phyloP scores from a whole-genome alignment of 2,888 invertebrate species.

The Platerodrilus igneus region DNA sequence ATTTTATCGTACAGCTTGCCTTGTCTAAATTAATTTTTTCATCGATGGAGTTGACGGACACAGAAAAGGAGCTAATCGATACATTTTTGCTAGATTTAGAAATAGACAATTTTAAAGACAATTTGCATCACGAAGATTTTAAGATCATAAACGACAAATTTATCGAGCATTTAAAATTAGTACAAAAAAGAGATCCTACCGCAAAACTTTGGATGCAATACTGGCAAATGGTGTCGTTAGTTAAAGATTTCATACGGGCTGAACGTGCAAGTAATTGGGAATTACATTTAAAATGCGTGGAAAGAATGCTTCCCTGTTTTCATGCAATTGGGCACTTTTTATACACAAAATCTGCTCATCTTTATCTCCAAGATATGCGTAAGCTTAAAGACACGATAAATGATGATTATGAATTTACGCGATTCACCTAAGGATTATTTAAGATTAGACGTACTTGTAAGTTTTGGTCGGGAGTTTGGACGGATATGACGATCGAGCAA shows the following conservation, averaged over 20 bases:
- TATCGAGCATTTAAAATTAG: slow-evolving; percentile 18
- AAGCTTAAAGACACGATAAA: too few relatives aligned
- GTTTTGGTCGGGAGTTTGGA: too few relatives aligned
- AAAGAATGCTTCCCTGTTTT: slow-evolving; percentile 26
- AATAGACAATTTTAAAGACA: slow-evolving; percentile 18
- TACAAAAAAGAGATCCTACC: slow-evolving; percentile 28
- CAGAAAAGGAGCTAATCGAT: too few relatives aligned
- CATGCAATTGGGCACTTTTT: slow-evolving; percentile 31
- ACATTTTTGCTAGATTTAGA: slow-evolving; percentile 23
- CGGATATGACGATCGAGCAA: too few relatives aligned
- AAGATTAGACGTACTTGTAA: too few relatives aligned
- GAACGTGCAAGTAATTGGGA: slow-evolving; percentile 35
- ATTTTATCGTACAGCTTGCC: slow-evolving; percentile 30
- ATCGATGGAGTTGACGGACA: slow-evolving; percentile 23
- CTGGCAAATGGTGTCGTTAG: slow-evolving; percentile 30
- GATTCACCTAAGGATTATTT: too few relatives aligned
- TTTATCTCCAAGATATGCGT: slow-evolving; percentile 36
- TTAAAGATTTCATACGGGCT: slow-evolving; percentile 34
- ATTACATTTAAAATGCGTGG: slow-evolving; percentile 27
- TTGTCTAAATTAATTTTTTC: slow-evolving; percentile 29
- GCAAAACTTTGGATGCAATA: too few relatives aligned
- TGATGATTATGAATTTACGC: too few relatives aligned
- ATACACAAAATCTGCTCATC: slow-evolving; percentile 31
- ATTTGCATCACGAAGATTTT: slow-evolving; percentile 22
- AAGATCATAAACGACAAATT: slow-evolving; percentile 23